Evolutionary conservation across 2,113 vertebrate species (phyloP), one percentile per base, ranked within the genome.

Genomic region (Misgurnus anguillicaudatus): DNA sequence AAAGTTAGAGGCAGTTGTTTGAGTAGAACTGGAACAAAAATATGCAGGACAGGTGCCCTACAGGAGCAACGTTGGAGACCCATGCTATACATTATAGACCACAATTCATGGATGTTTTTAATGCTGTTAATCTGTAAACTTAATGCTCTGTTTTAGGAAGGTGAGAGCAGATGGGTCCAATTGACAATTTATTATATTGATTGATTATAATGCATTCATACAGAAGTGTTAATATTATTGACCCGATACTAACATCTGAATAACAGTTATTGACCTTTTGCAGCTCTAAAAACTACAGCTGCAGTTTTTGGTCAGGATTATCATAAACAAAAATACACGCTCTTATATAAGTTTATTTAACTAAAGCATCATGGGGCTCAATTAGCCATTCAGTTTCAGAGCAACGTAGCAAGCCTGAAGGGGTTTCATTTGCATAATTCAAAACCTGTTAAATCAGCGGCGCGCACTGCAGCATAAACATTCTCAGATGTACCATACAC

Each of bases 371-470:
- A 73, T 78, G 68, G 31, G 58, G 63, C 51, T 77, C 31, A 81
- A 70, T 45, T 76, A 68, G 65, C 70, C 36, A 71, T 21, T 39
- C 39, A 21, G 69, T 55, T 65, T 66, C 17, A 66, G 53, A 51
- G 31, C 24, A 78, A 66, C 1, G 6, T 53, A 21, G 62, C 36
- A 61, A 47, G 51, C 61, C 80, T 70, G 36, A 41, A 82, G 75
- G 36, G 39, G 13, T 31, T n/a, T 39, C 0, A 66, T 82, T 80
- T 80, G 70, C 78, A 80, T 80, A 74, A 58, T 74, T 80, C 70
- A 74, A 73, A 82, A 77, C 45, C 47, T 38, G 71, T 73, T 73
- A 73, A 82, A 73, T 82, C 68, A 72, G 41, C 64, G 11, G 47
- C 10, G 61, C 19, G 24, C 61, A 65, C 24, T 70, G 42, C 51